Evolutionary conservation across 2,797 vertebrate species (phyloP).

Genomic region (Acanthornis magna): DNA sequence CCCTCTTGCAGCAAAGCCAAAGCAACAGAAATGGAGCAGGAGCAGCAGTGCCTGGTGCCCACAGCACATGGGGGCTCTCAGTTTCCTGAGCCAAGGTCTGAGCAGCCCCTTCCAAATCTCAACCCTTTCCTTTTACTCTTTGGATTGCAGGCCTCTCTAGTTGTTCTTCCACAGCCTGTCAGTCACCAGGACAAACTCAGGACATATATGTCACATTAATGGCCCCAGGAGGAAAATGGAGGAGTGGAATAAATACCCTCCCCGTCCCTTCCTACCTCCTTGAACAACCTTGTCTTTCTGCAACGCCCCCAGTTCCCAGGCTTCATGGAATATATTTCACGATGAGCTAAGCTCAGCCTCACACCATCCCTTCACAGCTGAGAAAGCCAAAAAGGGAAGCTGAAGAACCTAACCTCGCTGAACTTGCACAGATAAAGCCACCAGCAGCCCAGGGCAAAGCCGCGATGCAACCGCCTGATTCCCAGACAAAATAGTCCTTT

Average conservation of each 20-base stretch:
- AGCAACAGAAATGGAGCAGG: background rate
- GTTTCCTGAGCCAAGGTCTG: background rate
- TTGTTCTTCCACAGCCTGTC: background rate
- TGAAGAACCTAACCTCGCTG: conserved; percentile 29
- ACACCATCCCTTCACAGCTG: background rate
- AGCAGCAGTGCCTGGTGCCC: background rate
- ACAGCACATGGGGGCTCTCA: background rate
- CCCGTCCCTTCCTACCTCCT: background rate
- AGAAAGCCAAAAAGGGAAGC: conserved; percentile 38
- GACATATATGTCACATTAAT: background rate
- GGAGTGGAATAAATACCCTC: background rate
- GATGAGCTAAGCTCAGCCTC: conserved; percentile 44
- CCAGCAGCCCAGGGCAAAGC: background rate
- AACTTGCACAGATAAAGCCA: conserved; percentile 5
- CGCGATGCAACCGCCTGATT: background rate
- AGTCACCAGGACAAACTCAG: background rate
- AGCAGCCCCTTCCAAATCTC: background rate
- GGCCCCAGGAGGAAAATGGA: background rate
- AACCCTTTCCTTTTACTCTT: background rate
- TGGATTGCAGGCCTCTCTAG: background rate
- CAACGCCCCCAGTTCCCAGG: conserved; percentile 2
- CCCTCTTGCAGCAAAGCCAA: background rate
- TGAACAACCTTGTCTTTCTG: conserved; percentile 39
- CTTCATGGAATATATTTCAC: conserved; percentile 22
- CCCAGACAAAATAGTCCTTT: background rate